Percentiles rank a stretch among this genome's conserved stretches.
phyloP scores from a whole-genome alignment of 53 echinoderm and acorn worm genomes.

The Echinometra lucunter region DNA sequence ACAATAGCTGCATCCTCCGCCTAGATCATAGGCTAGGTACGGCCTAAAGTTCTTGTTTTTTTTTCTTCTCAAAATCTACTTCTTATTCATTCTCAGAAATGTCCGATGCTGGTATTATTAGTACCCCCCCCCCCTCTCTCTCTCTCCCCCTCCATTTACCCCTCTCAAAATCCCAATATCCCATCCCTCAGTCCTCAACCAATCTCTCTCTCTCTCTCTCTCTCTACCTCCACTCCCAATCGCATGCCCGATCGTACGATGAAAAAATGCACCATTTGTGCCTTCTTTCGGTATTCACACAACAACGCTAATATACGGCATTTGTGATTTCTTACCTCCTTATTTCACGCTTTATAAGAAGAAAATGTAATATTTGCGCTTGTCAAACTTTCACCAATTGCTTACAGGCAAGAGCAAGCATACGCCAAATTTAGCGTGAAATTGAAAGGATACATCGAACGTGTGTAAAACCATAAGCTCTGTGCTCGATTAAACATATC shows the following conservation, averaged over 20 bases:
- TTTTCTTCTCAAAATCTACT: no score
- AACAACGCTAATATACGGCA: slow-evolving; percentile 11
- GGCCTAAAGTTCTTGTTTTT: no score
- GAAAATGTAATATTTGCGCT: slow-evolving; percentile 57
- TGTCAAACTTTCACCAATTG: slow-evolving; percentile 46
- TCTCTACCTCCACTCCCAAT: neutral
- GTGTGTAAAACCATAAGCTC: slow-evolving; percentile 39
- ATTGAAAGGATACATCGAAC: slow-evolving; percentile 41
- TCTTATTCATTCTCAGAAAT: no score
- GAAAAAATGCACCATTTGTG: neutral
- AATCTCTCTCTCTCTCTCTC: neutral
- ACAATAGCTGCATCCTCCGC: no score
- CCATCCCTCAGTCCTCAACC: neutral
- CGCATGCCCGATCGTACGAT: neutral
- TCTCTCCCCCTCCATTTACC: no score
- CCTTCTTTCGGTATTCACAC: neutral
- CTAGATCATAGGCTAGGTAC: no score
- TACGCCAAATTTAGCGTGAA: slow-evolving; percentile 29
- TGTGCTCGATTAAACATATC: slow-evolving; percentile 44
- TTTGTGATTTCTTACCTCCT: slow-evolving; percentile 23
- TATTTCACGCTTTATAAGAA: neutral
- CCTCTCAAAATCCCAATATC: no score
- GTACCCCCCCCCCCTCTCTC: neutral
- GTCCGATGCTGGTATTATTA: no score
- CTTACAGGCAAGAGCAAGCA: neutral